A percentile compares a stretch with the other conserved stretches of the same genome.
Conservation (phyloP, 2,113 vertebrate genomes). For the Brienomyrus longianalis region DNA sequence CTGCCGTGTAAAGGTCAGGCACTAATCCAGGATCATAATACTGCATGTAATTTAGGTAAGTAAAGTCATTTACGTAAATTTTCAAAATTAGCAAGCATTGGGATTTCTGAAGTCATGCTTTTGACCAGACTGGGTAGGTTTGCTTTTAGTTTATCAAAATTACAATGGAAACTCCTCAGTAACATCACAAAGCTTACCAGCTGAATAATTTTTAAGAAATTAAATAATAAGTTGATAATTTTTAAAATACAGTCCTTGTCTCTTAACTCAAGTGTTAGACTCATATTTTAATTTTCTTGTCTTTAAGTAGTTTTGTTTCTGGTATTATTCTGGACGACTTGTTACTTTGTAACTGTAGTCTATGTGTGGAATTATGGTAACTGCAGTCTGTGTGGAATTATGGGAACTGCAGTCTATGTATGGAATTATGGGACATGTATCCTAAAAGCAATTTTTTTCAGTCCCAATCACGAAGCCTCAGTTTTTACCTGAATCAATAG, state of each 20-base stretch:
- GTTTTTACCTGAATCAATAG: background rate
- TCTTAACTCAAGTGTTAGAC: background rate
- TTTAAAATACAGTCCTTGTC: background rate
- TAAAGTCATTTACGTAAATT: background rate
- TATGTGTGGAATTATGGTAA: background rate
- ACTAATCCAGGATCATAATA: background rate
- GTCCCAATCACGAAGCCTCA: background rate
- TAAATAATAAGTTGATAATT: background rate
- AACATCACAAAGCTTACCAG: background rate
- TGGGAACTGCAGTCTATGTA: background rate
- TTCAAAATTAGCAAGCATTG: background rate
- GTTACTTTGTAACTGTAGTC: background rate
- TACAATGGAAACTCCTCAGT: background rate
- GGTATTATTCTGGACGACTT: background rate
- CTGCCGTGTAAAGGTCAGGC: background rate
- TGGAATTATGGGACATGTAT: background rate
- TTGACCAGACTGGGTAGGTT: background rate
- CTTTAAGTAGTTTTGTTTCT: background rate
- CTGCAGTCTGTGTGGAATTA: background rate
- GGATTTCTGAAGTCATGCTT: background rate
- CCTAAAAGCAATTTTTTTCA: background rate
- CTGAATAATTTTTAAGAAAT: background rate
- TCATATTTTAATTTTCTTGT: background rate
- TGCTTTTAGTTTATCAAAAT: background rate
- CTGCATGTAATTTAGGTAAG: constrained; percentile 12